These are phyloP conservation scores for Saccostrea glomerata DNA, from an alignment of 1,140 invertebrate species.

Conservation along the genomic window DNA sequence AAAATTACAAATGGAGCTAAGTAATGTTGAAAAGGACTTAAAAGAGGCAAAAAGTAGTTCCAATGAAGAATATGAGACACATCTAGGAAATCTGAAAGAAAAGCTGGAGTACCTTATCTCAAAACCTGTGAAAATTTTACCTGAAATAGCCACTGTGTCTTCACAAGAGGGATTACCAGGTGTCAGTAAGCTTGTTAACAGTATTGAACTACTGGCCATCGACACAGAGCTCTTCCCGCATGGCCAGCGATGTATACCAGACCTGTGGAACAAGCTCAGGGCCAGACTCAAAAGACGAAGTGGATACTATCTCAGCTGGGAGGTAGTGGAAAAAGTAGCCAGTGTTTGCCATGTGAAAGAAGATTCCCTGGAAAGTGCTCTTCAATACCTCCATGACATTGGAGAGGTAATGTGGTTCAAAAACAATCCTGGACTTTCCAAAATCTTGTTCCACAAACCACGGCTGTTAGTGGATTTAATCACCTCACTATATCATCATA, in stretches of 20 bases:
- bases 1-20: constrained; percentile 61
- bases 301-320: constrained; percentile 68
- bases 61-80: constrained; percentile 52
- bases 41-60: constrained; percentile 42
- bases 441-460: constrained; percentile 75
- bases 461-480: constrained; percentile 68
- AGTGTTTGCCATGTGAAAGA: constrained; percentile 62
- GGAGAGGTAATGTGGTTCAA: constrained; percentile 76
- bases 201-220: constrained; percentile 75
- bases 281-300: constrained; percentile 66
- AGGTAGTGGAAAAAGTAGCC: constrained; percentile 64
- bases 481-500: constrained; percentile 71
- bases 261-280: constrained; percentile 68
- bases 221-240: constrained; percentile 73
- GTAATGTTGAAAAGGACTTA: constrained; percentile 63
- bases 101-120: constrained; percentile 64
- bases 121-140: constrained; percentile 65
- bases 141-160: constrained; percentile 66
- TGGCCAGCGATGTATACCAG: constrained; percentile 70
- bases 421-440: constrained; percentile 62
- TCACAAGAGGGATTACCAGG: constrained; percentile 70
- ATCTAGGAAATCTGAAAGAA: constrained; percentile 64
- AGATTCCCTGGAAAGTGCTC: constrained; percentile 68
- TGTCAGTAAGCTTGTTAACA: constrained; percentile 68
- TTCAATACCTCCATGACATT: constrained; percentile 72